Percentiles rank a stretch among this genome's conserved stretches.
Conservation (phyloP, 2,888 invertebrate species). For the Acanthosepion lycidas region DNA sequence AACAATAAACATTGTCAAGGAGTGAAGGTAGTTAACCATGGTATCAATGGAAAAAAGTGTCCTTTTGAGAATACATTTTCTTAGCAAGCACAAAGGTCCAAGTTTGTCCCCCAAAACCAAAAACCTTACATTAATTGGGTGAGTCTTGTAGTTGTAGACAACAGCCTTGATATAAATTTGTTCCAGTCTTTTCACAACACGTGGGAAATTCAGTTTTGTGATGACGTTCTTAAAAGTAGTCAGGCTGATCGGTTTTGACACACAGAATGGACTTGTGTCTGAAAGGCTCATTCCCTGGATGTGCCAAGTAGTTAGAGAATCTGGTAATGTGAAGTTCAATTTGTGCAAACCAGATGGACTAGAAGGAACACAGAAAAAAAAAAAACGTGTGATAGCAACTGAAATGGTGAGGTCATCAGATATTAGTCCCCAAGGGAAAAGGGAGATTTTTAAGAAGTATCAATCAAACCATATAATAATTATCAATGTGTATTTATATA, state of each 20-base stretch:
- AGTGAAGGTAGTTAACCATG: too few relatives aligned
- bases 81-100: too few relatives aligned
- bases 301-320: slow-evolving; percentile 47
- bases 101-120: not conserved
- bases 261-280: slow-evolving; percentile 38
- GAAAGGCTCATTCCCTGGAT: slow-evolving; percentile 39
- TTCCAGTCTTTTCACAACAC: slow-evolving; percentile 58
- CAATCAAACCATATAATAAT: too few relatives aligned
- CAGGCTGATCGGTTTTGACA: not conserved
- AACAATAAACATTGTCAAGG: too few relatives aligned
- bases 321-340: slow-evolving; percentile 37
- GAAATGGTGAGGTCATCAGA: too few relatives aligned
- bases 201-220: slow-evolving; percentile 36
- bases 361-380: not conserved
- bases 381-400: too few relatives aligned
- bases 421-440: too few relatives aligned
- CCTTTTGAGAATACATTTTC: too few relatives aligned
- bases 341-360: not conserved
- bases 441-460: too few relatives aligned
- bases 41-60: too few relatives aligned
- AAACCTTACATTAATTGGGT: slow-evolving; percentile 37
- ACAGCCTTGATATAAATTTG: slow-evolving; percentile 61
- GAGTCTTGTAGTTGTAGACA: slow-evolving; percentile 58
- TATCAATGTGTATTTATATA: too few relatives aligned
- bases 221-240: slow-evolving; percentile 34